Evolutionary conservation across 2,113 vertebrate genomes (phyloP), one percentile per base, ranked within the genome.

Genomic region (Aix galericulata): DNA sequence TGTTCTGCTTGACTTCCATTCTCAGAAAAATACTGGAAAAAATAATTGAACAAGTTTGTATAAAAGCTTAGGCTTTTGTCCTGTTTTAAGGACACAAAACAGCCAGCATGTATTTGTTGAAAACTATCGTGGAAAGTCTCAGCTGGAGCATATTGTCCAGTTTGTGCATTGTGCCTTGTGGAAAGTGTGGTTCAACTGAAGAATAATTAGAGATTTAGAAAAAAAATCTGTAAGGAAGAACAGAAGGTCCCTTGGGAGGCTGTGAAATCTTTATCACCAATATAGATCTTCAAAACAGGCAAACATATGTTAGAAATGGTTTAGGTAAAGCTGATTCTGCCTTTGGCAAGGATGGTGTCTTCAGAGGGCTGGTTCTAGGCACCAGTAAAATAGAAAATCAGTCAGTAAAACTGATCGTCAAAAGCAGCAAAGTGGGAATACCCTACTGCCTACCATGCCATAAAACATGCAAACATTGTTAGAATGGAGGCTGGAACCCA

Each of bases 221-320:
- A 97, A 96, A 96, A 96, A 94, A 89, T 84, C 91, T 89, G 92
- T 89, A 94, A 96, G 94, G 86, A 94, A 92, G 96, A 97, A 97
- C 96, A 97, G 95, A 97, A 97, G 96, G 96, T 96, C 95, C 74
- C 91, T 96, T 89, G 83, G 91, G 94, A 97, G 96, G 96, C 96
- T 97, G 96, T 96, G 96, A 97, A 97, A 97, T 95, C 95, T 97
- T 96, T 97, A 97, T 94, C 95, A 95, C 96, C 96, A 96, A 97
- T 97, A 97, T 97, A 97, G 96, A 96, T 94, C 95, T 97, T 95
- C 96, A 95, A 96, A 97, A 96, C 95, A 97, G 94, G 96, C 95
- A 97, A 96, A 95, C 96, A 97, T 97, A 97, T 97, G 96, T 94
- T 96, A 94, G 83, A 87, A 95, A 92, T 84, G 95, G 92, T 95